Evolutionary conservation across 2,888 invertebrate species (phyloP).

Genomic region (Labia minor): DNA sequence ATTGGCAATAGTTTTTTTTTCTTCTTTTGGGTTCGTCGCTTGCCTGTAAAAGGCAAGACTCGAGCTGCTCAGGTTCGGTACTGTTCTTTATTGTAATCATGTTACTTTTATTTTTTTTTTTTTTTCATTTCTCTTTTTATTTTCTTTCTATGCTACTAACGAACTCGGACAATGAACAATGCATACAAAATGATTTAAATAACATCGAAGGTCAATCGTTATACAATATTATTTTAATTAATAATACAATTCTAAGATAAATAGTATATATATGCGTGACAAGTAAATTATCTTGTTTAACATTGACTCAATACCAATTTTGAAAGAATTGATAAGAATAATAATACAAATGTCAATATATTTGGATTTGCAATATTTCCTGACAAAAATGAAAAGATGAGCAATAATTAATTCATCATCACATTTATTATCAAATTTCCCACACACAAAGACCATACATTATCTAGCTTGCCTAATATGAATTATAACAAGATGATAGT

Average conservation of each 20-base stretch:
- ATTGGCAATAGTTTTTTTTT: slow-evolving; percentile 8
- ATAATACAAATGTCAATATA: too few relatives aligned
- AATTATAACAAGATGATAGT: background rate
- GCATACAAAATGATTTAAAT: background rate
- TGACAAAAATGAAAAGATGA: too few relatives aligned
- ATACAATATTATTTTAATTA: too few relatives aligned
- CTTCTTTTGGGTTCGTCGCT: background rate
- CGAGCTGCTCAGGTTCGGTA: background rate
- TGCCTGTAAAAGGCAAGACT: background rate
- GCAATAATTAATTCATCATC: background rate
- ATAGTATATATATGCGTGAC: too few relatives aligned
- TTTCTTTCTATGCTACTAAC: background rate
- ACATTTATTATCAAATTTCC: background rate
- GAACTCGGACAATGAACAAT: slow-evolving; percentile 6
- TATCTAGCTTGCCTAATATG: background rate
- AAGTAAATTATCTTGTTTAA: too few relatives aligned
- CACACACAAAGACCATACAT: background rate
- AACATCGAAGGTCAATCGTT: too few relatives aligned
- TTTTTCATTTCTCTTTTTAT: background rate
- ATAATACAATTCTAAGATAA: too few relatives aligned
- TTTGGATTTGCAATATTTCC: too few relatives aligned
- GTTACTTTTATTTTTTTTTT: background rate
- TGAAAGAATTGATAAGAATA: too few relatives aligned
- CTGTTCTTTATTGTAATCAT: background rate
- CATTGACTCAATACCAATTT: too few relatives aligned